Evolutionary conservation across 2,113 vertebrate genomes (phyloP), one percentile per base, ranked within the genome.

Genomic region (Elaphurus davidianus): DNA sequence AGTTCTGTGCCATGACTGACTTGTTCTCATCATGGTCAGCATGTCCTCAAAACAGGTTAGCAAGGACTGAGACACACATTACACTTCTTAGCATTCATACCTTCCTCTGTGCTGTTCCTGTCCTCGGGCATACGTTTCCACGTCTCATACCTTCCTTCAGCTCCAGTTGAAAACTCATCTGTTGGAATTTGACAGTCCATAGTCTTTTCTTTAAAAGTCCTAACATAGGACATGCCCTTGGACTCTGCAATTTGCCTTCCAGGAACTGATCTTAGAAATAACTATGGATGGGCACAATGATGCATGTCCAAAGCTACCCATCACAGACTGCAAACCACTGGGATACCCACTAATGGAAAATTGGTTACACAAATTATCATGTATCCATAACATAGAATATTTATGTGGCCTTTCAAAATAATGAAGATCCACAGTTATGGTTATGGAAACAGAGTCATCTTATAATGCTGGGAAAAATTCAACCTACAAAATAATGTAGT

Each of bases 251-350:
- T 91, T 81, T 95, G 60, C 36, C 60, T 95, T 90, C 71, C 16
- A 79, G 91, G 71, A 94, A 76, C 15, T 17, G 64, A 87, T 82
- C 27, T 92, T 52, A 81, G 84, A 85, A 92, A 84, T 57, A 84
- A 87, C 52, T 54, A 9, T 59, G 74, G 52, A 50, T 36, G 12
- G 85, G 45, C 12, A 12, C 23, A 76, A 28, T n/a, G 86, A 25
- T n/a, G 47, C 15, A 19, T 64, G 83, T 60, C 54, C 40, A 60
- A n/a, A 88, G 43, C 19, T 83, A 74, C 36, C 60, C 47, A 30
- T 71, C 59, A n/a, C 59, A 40, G n/a, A n/a, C 8, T 40, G 47
- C 43, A 98, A 90, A 67, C n/a, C 50, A 81, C 54, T n/a, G 27
- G 55, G 10, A 54, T 47, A 33, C 13, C 57, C 81, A 94, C 17